phyloP scores from a whole-genome alignment of 2,888 invertebrate species.

The Abscondita cerata region DNA sequence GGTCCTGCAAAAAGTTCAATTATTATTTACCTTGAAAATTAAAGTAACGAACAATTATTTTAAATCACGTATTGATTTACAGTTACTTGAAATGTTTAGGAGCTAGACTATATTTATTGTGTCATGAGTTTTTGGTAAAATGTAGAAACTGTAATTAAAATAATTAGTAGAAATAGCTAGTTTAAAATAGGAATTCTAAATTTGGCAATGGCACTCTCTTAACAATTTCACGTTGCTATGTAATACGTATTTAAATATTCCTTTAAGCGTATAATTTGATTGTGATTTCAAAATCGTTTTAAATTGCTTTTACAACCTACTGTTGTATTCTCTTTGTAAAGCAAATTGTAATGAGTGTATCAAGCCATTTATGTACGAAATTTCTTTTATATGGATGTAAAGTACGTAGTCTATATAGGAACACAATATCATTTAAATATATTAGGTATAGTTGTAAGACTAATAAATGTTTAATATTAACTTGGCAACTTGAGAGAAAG shows the following conservation, averaged over 20 bases:
- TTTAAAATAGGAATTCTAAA: too few relatives aligned
- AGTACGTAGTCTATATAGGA: too few relatives aligned
- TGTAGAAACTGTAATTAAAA: neutral
- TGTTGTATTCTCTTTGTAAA: too few relatives aligned
- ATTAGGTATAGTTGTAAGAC: too few relatives aligned
- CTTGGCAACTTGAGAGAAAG: too few relatives aligned
- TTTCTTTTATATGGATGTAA: too few relatives aligned
- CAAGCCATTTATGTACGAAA: too few relatives aligned
- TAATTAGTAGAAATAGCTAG: neutral
- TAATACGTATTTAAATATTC: neutral
- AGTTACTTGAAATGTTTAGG: neutral
- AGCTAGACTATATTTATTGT: neutral
- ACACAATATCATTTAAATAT: too few relatives aligned
- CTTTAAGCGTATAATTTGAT: neutral
- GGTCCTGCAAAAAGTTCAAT: slow-evolving; percentile 3
- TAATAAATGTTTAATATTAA: too few relatives aligned
- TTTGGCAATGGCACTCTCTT: too few relatives aligned
- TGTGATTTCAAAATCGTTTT: neutral
- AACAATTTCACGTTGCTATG: neutral
- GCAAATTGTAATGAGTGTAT: too few relatives aligned
- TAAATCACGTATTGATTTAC: slow-evolving; percentile 6
- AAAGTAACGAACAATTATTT: slow-evolving; percentile 4
- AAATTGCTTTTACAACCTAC: too few relatives aligned
- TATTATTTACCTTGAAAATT: slow-evolving; percentile 2
- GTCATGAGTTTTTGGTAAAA: neutral